phyloP scores from a whole-genome alignment of 2,113 vertebrate genomes.

The Anser cygnoides region DNA sequence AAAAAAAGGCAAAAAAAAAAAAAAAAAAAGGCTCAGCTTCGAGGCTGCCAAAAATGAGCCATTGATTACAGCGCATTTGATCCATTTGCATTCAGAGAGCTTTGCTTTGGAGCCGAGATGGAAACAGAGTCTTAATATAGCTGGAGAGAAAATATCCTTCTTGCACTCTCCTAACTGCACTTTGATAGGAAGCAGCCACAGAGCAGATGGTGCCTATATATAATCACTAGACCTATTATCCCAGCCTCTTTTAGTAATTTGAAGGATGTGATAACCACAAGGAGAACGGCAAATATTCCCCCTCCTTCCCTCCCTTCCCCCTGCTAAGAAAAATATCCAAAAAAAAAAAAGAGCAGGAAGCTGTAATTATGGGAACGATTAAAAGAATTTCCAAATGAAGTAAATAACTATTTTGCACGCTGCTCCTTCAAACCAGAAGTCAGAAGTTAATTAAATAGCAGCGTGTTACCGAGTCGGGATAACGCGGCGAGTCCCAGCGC shows the following conservation, averaged over 20 bases:
- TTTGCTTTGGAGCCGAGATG: conserved; percentile 58
- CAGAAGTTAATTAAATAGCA: conserved; percentile 72
- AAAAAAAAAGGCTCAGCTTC: neutral
- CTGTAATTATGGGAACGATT: conserved; percentile 68
- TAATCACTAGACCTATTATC: conserved; percentile 71
- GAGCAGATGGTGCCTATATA: conserved; percentile 74
- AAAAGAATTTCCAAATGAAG: conserved; percentile 74
- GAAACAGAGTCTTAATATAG: conserved; percentile 71
- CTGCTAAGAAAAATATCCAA: conserved; percentile 55
- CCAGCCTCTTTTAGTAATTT: conserved; percentile 66
- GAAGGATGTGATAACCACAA: conserved; percentile 68
- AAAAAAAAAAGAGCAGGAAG: conserved; percentile 48
- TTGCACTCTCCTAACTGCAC: conserved; percentile 61
- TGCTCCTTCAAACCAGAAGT: conserved; percentile 73
- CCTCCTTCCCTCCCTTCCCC: neutral
- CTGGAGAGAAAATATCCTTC: conserved; percentile 69
- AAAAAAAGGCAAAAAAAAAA: neutral
- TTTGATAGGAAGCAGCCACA: conserved; percentile 71
- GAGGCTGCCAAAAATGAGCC: conserved; percentile 55
- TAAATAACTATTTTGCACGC: conserved; percentile 72
- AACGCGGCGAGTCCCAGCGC: conserved; percentile 16
- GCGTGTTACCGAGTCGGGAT: conserved; percentile 35
- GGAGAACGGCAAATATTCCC: conserved; percentile 62
- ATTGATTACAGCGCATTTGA: conserved; percentile 22
- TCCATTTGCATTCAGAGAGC: conserved; percentile 65